Conservation (phyloP, 2,797 vertebrate genomes). For the Pyrocephalus nanus region DNA sequence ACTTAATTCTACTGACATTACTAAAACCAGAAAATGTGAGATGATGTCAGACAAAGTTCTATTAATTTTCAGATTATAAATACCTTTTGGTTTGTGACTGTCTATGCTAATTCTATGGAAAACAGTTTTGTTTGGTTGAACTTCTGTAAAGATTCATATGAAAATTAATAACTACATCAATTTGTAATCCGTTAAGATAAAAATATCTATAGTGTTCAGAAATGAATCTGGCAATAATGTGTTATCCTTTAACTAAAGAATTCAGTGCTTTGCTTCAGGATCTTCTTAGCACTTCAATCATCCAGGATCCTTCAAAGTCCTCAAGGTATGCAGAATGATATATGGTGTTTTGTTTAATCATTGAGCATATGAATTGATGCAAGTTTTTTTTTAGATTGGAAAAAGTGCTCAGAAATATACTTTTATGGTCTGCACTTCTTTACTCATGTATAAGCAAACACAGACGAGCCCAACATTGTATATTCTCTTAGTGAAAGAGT, state of each 20-base stretch:
- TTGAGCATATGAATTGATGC: background rate
- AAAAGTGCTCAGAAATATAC: background rate
- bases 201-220: background rate
- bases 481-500: background rate
- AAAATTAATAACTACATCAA: background rate
- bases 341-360: background rate
- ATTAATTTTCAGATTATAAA: conserved; percentile 18
- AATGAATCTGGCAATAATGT: background rate
- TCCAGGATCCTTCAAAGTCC: background rate
- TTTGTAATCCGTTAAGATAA: background rate
- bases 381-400: background rate
- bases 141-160: background rate
- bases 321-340: conserved; percentile 18
- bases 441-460: background rate
- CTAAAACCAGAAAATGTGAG: background rate
- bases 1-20: background rate
- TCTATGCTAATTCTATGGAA: background rate
- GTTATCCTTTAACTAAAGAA: background rate
- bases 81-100: background rate
- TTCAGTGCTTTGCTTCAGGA: background rate
- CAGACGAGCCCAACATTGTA: background rate
- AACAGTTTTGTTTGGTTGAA: conserved; percentile 5
- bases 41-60: background rate
- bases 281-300: background rate
- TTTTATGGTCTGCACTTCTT: background rate